phyloP scores from a whole-genome alignment of 2,888 invertebrate species.

The Caenorhabditis sp. region DNA sequence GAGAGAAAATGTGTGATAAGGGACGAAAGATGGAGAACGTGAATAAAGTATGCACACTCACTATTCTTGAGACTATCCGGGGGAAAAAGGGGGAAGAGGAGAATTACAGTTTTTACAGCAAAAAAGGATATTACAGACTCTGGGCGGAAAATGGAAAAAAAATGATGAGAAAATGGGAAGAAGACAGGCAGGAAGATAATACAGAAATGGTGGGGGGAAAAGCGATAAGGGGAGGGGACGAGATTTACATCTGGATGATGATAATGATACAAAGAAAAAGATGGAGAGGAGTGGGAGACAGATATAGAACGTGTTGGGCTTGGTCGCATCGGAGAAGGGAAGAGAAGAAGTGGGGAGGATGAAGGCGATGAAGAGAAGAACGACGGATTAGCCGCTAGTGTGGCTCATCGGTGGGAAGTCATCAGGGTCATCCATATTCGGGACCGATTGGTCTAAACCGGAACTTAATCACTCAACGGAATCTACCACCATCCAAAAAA shows the following conservation, averaged over 20 bases:
- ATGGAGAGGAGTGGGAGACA: constrained; percentile 8
- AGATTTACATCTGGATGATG: constrained; percentile 29
- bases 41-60: constrained; percentile 53
- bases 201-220: not conserved
- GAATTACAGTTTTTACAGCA: not conserved
- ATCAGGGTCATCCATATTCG: constrained; percentile 76
- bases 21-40: constrained; percentile 28
- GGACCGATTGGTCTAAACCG: constrained; percentile 54
- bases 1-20: constrained; percentile 20
- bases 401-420: constrained; percentile 81
- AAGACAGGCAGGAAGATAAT: constrained; percentile 18
- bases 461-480: constrained; percentile 21
- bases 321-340: constrained; percentile 9
- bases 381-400: constrained; percentile 61
- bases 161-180: constrained; percentile 1
- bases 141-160: not conserved
- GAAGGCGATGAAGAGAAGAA: too few relatives aligned
- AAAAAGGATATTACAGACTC: not conserved
- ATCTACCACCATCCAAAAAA: constrained; percentile 21
- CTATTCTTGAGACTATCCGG: constrained; percentile 43
- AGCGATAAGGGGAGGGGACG: constrained; percentile 22
- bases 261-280: constrained; percentile 17
- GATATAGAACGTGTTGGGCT: not conserved
- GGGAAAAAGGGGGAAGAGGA: not conserved
- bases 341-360: constrained; percentile 3